phyloP scores from a whole-genome alignment of 2,888 invertebrate species.

The Brachyopa scutellaris region DNA sequence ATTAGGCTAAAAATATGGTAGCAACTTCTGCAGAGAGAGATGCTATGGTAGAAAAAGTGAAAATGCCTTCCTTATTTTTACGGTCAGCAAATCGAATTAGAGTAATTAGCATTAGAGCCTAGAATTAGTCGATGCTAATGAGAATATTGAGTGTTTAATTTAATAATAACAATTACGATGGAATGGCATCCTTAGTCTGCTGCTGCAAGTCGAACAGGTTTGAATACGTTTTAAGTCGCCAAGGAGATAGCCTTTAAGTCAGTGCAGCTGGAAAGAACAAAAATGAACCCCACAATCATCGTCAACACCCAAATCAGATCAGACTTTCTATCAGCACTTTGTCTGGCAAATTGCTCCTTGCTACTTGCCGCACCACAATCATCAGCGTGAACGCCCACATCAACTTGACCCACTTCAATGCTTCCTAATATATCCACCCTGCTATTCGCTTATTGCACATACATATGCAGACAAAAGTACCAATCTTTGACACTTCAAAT shows the following conservation, averaged over 20 bases:
- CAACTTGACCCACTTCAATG: slow-evolving; percentile 48
- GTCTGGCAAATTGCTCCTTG: slow-evolving; percentile 17
- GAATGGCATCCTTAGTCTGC: too few relatives aligned
- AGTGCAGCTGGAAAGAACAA: too few relatives aligned
- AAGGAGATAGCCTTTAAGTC: too few relatives aligned
- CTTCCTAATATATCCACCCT: slow-evolving; percentile 55
- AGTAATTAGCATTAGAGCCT: too few relatives aligned
- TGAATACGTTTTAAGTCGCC: too few relatives aligned
- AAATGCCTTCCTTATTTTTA: too few relatives aligned
- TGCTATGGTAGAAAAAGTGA: too few relatives aligned
- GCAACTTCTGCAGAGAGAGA: not conserved
- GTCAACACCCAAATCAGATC: slow-evolving; percentile 20
- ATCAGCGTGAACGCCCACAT: slow-evolving; percentile 47
- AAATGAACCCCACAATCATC: slow-evolving; percentile 23
- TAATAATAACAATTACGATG: too few relatives aligned
- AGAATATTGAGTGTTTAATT: too few relatives aligned
- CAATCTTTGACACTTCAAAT: slow-evolving; percentile 9
- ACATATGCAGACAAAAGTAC: slow-evolving; percentile 9
- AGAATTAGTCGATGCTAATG: too few relatives aligned
- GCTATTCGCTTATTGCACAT: slow-evolving; percentile 49
- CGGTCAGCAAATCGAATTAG: too few relatives aligned
- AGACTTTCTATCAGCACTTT: slow-evolving; percentile 47
- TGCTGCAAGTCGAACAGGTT: too few relatives aligned
- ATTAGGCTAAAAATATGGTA: slow-evolving; percentile 48
- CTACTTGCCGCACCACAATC: not conserved